Evolutionary conservation across 2,888 invertebrate genomes (phyloP), one percentile per base, ranked within the genome.

Genomic region (Epirrhoe tristata): DNA sequence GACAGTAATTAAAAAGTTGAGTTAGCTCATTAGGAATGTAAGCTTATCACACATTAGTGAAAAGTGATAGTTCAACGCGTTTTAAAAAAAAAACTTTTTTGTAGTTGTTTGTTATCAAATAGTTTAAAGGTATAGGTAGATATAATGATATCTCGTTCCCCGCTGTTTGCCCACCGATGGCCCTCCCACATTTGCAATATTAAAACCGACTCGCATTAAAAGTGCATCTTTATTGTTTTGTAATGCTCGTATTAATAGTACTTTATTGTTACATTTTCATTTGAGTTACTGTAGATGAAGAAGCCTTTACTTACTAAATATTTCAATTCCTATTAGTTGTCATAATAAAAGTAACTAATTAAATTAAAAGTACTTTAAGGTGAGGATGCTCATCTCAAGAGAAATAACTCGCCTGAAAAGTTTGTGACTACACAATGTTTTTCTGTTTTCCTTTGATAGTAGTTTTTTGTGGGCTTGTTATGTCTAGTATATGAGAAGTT

Each of bases 121-220:
- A 32, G 10, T 48, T 32, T 46, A 5, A 43, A 53, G 7, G 51
- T 51, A 52, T 14, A 1, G 39, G 43, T 32, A 8, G 51, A 39
- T 34, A 10, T n/a, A n/a, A n/a, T n/a, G 31, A 55, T 55, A 56
- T 76, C 59, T 66, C 65, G 67, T 60, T 61, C 54, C 24, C 14
- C 63, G 62, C 58, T 77, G 72, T 77, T 77, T 71, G 53, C 58
- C 56, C 48, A 36, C 58, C 39, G 50, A 16, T 63, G 65, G 54
- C 56, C 66, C 73, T 66, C 69, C 57, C 68, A 69, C 69, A 61
- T 52, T 59, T 61, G 61, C 63, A 66, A 65, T 58, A 71, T 58
- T 31, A 43, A 63, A 43, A 31, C 39, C 39, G 14, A 39, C 43
- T 39, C 14, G 16, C 63, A 57, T 57, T 62, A 51, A 57, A 51